Evolutionary conservation across 1,140 invertebrate genomes (phyloP).

Genomic region (Drosophila lini): DNA sequence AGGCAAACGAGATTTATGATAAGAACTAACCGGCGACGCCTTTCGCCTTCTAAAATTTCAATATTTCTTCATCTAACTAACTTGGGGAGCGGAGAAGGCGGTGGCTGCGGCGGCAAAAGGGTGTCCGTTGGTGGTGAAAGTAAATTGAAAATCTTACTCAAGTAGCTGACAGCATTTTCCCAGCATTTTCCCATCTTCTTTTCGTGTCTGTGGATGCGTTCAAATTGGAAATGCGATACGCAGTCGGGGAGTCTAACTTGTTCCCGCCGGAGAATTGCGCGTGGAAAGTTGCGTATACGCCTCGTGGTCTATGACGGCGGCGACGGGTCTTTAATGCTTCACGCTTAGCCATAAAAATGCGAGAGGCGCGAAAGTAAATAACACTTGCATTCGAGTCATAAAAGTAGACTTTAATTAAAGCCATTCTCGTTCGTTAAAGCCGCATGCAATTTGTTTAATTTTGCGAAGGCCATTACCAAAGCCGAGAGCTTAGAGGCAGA

Average conservation of each 20-base stretch:
- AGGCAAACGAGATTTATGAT: conserved; percentile 72
- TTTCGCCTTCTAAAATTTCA: conserved; percentile 69
- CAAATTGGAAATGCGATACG: conserved; percentile 75
- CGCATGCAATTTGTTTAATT: conserved; percentile 52
- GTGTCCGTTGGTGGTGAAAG: conserved; percentile 23
- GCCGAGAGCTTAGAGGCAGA: not conserved
- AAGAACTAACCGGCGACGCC: conserved; percentile 62
- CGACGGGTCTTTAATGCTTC: conserved; percentile 38
- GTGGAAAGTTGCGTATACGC: conserved; percentile 63
- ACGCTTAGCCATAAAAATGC: conserved; percentile 39
- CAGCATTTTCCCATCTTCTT: conserved; percentile 7
- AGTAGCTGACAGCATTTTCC: conserved; percentile 59
- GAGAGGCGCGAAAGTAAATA: conserved; percentile 34
- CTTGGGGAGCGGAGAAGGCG: not conserved
- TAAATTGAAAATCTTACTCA: conserved; percentile 79
- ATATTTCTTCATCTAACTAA: conserved; percentile 73
- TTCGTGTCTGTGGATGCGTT: conserved; percentile 46
- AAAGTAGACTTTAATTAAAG: conserved; percentile 77
- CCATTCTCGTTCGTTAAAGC: conserved; percentile 46
- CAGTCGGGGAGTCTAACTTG: conserved; percentile 12
- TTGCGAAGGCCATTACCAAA: not conserved
- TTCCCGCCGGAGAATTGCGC: conserved; percentile 14
- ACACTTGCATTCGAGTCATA: conserved; percentile 68
- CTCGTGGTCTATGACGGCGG: conserved; percentile 38
- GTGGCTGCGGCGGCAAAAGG: conserved; percentile 6